A percentile compares a stretch with the other conserved stretches of the same genome.
phyloP scores from a whole-genome alignment of 2,797 vertebrate species.

The Pangasius mekongensis region DNA sequence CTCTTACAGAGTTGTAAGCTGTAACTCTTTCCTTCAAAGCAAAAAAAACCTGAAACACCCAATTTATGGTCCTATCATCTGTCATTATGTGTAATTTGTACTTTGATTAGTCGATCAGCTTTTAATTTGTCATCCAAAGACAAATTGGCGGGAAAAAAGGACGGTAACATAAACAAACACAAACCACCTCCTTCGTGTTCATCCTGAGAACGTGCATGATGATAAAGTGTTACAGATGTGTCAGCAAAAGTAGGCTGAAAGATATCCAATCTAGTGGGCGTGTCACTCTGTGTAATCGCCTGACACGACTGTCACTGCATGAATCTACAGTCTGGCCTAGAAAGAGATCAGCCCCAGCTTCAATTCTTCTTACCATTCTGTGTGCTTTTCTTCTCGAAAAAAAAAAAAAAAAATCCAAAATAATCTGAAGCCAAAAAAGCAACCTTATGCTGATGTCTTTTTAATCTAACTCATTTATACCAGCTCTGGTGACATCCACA shows the following conservation, averaged over 20 bases:
- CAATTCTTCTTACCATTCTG: background rate
- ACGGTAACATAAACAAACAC: background rate
- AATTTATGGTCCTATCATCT: no score
- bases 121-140: background rate
- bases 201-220: no score
- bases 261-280: background rate
- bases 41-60: background rate
- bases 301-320: background rate
- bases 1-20: background rate
- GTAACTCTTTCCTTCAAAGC: background rate
- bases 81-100: background rate
- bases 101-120: background rate
- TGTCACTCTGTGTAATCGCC: background rate
- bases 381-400: background rate
- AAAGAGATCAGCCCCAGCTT: conserved; percentile 2
- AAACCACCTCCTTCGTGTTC: background rate
- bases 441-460: background rate
- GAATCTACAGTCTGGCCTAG: background rate
- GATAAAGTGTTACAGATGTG: no score
- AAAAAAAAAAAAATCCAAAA: background rate
- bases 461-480: conserved; percentile 1
- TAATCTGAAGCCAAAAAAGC: background rate
- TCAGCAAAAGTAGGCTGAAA: background rate
- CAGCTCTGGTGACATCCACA: background rate
- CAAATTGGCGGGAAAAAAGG: background rate